These are phyloP conservation scores for Dendroctonus valens DNA, from an alignment of 1,140 invertebrate species.

Conservation along the genomic window DNA sequence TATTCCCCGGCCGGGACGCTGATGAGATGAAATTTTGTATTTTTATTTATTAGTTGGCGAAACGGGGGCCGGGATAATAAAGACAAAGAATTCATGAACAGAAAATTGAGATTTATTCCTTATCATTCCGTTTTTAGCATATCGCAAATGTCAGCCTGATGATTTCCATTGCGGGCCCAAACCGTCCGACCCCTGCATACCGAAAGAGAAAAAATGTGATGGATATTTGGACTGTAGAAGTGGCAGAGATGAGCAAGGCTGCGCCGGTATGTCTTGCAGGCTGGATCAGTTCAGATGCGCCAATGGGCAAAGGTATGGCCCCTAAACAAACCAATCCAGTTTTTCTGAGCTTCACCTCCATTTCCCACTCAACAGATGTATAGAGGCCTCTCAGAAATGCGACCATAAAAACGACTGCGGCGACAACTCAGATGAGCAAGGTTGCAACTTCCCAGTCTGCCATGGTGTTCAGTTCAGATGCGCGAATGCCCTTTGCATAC, in stretches of 20 bases:
- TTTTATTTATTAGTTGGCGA: conserved; percentile 5
- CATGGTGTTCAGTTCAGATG: conserved; percentile 90
- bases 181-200: conserved; percentile 72
- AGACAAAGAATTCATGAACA: conserved; percentile 1
- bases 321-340: too few relatives aligned
- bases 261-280: conserved; percentile 70
- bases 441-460: conserved; percentile 87
- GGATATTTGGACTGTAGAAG: conserved; percentile 87
- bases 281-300: conserved; percentile 89
- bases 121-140: conserved; percentile 60
- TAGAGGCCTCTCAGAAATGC: conserved; percentile 78
- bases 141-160: conserved; percentile 78
- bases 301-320: conserved; percentile 62
- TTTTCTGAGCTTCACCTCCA: too few relatives aligned
- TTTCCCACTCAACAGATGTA: conserved; percentile 57
- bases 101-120: not conserved
- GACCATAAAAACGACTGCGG: conserved; percentile 88
- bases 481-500: conserved; percentile 90
- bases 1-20: not conserved
- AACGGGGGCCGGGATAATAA: conserved; percentile 2
- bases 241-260: conserved; percentile 80
- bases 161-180: conserved; percentile 75
- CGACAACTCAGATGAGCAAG: conserved; percentile 85
- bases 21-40: conserved; percentile 11
- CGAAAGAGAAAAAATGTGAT: conserved; percentile 84